Evolutionary conservation across 1,140 invertebrate species (phyloP), one percentile per base, ranked within the genome.

Genomic region (Drosophila nasuta): DNA sequence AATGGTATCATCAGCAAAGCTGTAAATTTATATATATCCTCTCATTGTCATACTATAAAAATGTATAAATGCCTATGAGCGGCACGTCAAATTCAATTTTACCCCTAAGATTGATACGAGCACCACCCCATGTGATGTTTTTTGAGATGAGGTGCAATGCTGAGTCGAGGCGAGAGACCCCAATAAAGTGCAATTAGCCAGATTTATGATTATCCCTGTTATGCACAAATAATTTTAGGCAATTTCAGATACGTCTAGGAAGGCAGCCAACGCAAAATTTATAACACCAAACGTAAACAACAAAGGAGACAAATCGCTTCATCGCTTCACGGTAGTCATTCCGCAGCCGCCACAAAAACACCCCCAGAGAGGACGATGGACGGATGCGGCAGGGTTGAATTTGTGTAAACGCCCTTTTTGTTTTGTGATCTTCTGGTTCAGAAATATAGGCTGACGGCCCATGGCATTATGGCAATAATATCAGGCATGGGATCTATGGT

Each of bases 181-280:
- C 80, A 88, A 88, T 88, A 91, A 89, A 91, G 74, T 87, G 91
- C 81, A 91, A 91, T 91, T 91, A 91, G 86, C 82, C 79, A 91
- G 90, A 91, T 91, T 91, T 91, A 91, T 91, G 86, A 91, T 91
- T 91, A 91, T 91, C 91, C 90, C 82, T 91, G 91, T 91, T 91
- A 91, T 88, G 82, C 77, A 75, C 87, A 86, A 91, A 91, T 91
- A 88, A 91, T 91, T 88, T 88, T 82, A 71, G 83, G 81, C 83
- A 88, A 91, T 91, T 83, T 74, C 64, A 91, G 83, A 77, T 76
- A 79, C 56, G 81, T 68, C 66, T 20, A 68, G 65, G 66, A 71
- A 51, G 70, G 67, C 73, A 82, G 65, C 58, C 75, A 45, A 60
- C 71, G 85, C 70, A 85, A 72, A 89, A 89, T 89, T 89, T 89